phyloP scores from a whole-genome alignment of 1,140 invertebrate species.

The Aphelenchoides fujianensis region DNA sequence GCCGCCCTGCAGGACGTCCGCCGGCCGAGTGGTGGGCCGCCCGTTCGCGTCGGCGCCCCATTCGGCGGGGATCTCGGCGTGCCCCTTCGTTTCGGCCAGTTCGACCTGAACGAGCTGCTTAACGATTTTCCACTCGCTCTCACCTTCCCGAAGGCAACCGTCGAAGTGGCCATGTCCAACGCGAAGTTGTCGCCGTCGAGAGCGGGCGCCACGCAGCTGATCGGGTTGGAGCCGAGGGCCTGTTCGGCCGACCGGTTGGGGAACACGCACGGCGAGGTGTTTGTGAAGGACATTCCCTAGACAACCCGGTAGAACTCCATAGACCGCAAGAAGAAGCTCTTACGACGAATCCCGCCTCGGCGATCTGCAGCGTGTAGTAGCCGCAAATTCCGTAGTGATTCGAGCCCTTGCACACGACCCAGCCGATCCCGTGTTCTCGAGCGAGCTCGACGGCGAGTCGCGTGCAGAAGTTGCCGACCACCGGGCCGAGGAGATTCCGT shows the following conservation, averaged over 20 bases:
- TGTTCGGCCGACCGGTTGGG: conserved; percentile 77
- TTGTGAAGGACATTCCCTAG: conserved; percentile 77
- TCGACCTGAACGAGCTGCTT: conserved; percentile 38
- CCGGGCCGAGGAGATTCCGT: conserved; percentile 67
- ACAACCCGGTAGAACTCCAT: neutral
- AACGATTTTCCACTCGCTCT: conserved; percentile 9
- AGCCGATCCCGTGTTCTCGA: conserved; percentile 74
- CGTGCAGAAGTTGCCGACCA: conserved; percentile 84
- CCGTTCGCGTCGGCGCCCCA: conserved; percentile 79
- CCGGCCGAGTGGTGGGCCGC: conserved; percentile 69
- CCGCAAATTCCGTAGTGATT: conserved; percentile 89
- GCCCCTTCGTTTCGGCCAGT: conserved; percentile 45
- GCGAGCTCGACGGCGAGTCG: conserved; percentile 73
- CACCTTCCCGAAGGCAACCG: conserved; percentile 79
- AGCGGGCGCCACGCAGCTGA: conserved; percentile 77
- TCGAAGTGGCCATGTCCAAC: conserved; percentile 87
- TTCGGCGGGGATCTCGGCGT: conserved; percentile 70
- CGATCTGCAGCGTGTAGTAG: conserved; percentile 66
- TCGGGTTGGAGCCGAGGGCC: conserved; percentile 79
- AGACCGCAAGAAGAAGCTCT: neutral
- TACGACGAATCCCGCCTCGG: conserved; percentile 16
- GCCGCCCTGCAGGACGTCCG: conserved; percentile 69
- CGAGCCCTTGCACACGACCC: conserved; percentile 78
- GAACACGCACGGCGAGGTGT: conserved; percentile 81
- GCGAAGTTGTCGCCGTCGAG: conserved; percentile 74